Percentiles rank a stretch among this genome's conserved stretches.
These are phyloP conservation scores for Labeo rohita DNA, from an alignment of 2,113 vertebrate genomes.

Conservation along the genomic window DNA sequence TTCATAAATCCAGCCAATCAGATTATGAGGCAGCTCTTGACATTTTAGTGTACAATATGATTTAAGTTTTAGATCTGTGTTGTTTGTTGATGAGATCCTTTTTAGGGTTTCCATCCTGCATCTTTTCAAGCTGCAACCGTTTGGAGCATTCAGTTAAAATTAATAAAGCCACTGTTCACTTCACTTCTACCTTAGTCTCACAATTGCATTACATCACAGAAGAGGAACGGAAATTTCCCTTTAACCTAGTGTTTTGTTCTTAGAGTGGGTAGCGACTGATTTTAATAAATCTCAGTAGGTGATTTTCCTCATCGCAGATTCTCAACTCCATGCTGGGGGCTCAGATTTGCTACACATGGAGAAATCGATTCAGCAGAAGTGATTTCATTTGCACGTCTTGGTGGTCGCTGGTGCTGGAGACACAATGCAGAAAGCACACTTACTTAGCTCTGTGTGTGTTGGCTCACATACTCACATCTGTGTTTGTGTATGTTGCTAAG, in stretches of 20 bases:
- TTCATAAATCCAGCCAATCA: background rate
- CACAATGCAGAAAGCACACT: slow-evolving; percentile 37
- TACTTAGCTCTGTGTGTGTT: slow-evolving; percentile 28
- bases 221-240: background rate
- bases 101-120: background rate
- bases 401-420: slow-evolving; percentile 13
- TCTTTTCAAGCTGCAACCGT: no score
- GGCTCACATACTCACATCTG: slow-evolving; percentile 51
- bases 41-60: background rate
- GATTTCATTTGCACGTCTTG: slow-evolving; percentile 38
- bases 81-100: background rate
- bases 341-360: slow-evolving; percentile 16
- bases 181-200: background rate
- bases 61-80: background rate
- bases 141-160: background rate
- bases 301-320: background rate
- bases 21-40: background rate
- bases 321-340: background rate
- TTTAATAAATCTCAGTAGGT: background rate
- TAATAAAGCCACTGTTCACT: background rate
- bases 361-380: slow-evolving; percentile 42
- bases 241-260: background rate
- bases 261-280: background rate
- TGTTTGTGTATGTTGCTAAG: slow-evolving; percentile 56
- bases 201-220: slow-evolving; percentile 17